phyloP scores from a whole-genome alignment of 2,113 vertebrate species.

The Oenanthe oenanthe region DNA sequence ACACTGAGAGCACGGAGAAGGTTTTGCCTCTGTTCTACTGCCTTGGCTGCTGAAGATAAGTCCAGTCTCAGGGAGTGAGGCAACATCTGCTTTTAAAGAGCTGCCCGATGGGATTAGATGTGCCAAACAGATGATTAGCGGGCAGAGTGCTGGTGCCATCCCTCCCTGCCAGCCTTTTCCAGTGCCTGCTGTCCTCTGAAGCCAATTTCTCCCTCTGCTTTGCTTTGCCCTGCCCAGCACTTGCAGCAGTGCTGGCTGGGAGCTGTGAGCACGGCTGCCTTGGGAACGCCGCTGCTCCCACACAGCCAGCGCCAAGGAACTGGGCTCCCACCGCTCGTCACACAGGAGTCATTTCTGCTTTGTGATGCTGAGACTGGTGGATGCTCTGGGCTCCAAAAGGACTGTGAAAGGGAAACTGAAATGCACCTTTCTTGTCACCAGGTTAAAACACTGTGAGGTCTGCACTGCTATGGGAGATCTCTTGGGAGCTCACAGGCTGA shows the following conservation, averaged over 20 bases:
- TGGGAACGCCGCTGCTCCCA: constrained; percentile 6
- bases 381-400: not conserved
- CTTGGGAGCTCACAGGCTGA: not conserved
- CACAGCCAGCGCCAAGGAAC: not conserved
- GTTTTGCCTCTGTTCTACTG: not conserved
- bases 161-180: not conserved
- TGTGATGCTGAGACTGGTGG: not conserved
- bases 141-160: not conserved
- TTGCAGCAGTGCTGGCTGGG: not conserved
- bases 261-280: not conserved
- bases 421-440: not conserved
- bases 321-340: not conserved
- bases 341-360: not conserved
- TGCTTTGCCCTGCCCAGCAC: not conserved
- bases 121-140: not conserved
- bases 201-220: not conserved
- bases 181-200: not conserved
- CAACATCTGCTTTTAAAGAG: not conserved
- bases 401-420: not conserved
- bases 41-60: not conserved
- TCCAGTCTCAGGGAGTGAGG: not conserved
- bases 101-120: not conserved
- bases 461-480: not conserved
- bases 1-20: not conserved
- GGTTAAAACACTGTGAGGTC: not conserved